Evolutionary conservation across 2,113 vertebrate genomes (phyloP).

Genomic region (Polyodon spathula): DNA sequence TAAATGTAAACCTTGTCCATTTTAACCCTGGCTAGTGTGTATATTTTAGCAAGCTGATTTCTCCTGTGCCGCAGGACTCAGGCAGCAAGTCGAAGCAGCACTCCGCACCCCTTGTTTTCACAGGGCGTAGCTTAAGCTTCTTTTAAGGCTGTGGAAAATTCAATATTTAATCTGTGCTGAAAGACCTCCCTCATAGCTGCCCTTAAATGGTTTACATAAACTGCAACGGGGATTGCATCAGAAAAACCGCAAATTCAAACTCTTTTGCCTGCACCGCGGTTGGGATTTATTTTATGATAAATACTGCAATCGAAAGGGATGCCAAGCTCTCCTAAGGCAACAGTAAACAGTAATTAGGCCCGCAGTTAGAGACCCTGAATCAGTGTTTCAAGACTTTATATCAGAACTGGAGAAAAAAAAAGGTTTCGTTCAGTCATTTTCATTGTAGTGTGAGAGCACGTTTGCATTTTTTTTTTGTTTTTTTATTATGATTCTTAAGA

Average conservation of each 20-base stretch:
- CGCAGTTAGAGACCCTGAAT: slow-evolving; percentile 10
- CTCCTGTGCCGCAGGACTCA: not conserved
- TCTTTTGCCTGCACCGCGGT: slow-evolving; percentile 10
- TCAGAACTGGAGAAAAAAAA: slow-evolving; percentile 11
- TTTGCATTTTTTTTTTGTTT: slow-evolving; percentile 7
- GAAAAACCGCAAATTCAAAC: slow-evolving; percentile 10
- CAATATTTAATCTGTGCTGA: not conserved
- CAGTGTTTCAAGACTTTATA: slow-evolving; percentile 5
- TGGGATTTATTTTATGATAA: slow-evolving; percentile 19
- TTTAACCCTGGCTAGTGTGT: not conserved
- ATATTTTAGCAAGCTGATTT: slow-evolving; percentile 4
- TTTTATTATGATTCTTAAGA: slow-evolving; percentile 16
- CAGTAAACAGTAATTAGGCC: slow-evolving; percentile 32
- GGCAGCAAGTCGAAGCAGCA: not conserved
- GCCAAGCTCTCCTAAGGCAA: slow-evolving; percentile 18
- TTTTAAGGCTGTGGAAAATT: not conserved
- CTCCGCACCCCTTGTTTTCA: no score
- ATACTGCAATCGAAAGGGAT: slow-evolving; percentile 5
- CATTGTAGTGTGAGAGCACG: not conserved
- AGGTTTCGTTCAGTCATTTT: not conserved
- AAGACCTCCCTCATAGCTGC: not conserved
- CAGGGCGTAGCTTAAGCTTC: not conserved
- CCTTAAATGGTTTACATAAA: not conserved
- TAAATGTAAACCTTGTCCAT: not conserved
- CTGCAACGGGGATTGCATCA: slow-evolving; percentile 16